Evolutionary conservation across 1,140 invertebrate genomes (phyloP), one percentile per base, ranked within the genome.

Genomic region (Drosophila littoralis): DNA sequence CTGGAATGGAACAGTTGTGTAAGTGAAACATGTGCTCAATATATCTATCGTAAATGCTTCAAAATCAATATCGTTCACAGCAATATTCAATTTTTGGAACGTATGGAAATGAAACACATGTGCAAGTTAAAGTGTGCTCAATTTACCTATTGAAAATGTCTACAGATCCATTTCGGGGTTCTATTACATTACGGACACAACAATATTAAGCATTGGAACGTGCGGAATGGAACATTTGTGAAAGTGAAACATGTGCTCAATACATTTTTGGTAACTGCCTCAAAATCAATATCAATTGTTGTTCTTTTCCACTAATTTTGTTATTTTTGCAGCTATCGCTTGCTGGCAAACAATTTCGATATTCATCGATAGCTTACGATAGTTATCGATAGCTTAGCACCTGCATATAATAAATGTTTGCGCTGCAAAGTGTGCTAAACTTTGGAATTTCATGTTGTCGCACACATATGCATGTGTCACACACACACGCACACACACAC

Each of bases 401-500:
- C 22, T 28, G 22, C 22, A 28, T 28, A 43, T 12, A 43, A 43
- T 15, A 7, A 2, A 13, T 7, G 13, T 33, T 9, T 35, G 35
- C 35, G 13, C 35, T 40, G 15, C 35, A 50, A 43, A 52, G 36
- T 65, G 54, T 45, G 50, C 46, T 32, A 65, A 43, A 40, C 32
- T 45, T 13, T 55, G 13, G 40, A 40, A 46, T 65, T 65, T 54
- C 55, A 65, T 54, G 13, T 33, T 46, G 28, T 45, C 13, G 42
- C 22, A 13, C n/a, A 13, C 38, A 57, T 22, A 17, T 15, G 22
- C 22, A 28, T 5, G 13, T 45, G 42, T 45, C n/a, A 15, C 32
- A 35, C n/a, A 38, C 33, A 12, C 17, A 28, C 9, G 73, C 50
- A 74, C 69, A 78, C 72, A 71, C 75, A 77, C 60, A 46, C n/a